Evolutionary conservation across 2,888 invertebrate genomes (phyloP), one percentile per base, ranked within the genome.

Genomic region (Neoaliturus tenellus): DNA sequence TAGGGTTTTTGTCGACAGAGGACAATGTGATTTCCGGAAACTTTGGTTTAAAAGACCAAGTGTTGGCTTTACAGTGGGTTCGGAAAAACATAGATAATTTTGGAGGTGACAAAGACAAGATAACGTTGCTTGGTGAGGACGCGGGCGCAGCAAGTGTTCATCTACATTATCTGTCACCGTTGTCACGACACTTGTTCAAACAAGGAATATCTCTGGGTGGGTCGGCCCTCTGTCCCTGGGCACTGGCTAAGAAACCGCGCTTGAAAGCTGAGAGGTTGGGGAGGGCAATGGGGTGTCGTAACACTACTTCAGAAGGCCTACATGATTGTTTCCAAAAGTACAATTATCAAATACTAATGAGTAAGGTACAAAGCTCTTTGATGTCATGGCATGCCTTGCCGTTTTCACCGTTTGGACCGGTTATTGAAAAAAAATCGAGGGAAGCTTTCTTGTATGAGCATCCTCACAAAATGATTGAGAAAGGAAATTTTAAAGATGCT

Each of bases 321-420:
- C 91, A 95, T 0, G 92, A 93, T 14, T 96, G 96, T 89, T 90
- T 96, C 55, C 93, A 92, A 87, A 90, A 91, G 85, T 92, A 94
- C 69, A 93, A 94, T 0, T 94, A 92, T 17, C 35, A 85, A n/a
- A 39, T 75, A 1, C 51, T 85, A 8, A 62, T 83, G 25, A 28
- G 35, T 48, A 55, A 81, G 14, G 48, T 82, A 23, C 41, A 84
- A 23, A n/a, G 33, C 0, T 20, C 51, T 1, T 90, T 90, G 62
- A 85, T 92, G 92, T 91, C 92, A 25, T 93, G 92, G 91, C 89
- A 93, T n/a, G 94, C 94, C 88, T 93, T 93, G 89, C 93, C 96
- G 85, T 95, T 95, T 89, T 93, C 95, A 0, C 94, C 95, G 0
- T 96, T 96, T 89, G 95, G 94, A 0, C 95, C 96, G 0, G 95